Evolutionary conservation across 2,888 invertebrate genomes (phyloP).

Genomic region (Augiades crinisus): DNA sequence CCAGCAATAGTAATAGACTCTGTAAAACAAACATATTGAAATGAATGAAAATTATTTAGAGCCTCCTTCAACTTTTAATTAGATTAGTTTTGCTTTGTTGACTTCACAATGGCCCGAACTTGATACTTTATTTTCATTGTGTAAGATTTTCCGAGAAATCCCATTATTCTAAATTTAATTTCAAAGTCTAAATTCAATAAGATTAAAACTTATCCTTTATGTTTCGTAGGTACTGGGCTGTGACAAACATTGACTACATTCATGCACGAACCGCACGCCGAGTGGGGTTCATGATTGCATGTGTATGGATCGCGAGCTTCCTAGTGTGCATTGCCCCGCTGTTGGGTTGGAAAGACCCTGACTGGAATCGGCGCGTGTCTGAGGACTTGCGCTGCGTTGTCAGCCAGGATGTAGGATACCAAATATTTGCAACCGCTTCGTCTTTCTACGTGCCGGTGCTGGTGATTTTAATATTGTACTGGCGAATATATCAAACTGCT

Average conservation of each 20-base stretch:
- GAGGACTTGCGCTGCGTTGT: constrained; percentile 88
- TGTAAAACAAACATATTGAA: too few relatives aligned
- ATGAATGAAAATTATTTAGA: neutral
- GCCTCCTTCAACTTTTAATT: constrained; percentile 12
- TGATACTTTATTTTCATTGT: constrained; percentile 7
- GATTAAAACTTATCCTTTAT: constrained; percentile 25
- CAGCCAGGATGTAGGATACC: constrained; percentile 91
- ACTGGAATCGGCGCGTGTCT: constrained; percentile 79
- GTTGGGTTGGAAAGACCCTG: constrained; percentile 89
- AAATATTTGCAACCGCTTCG: constrained; percentile 94
- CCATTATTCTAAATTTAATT: too few relatives aligned
- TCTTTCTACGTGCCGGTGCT: constrained; percentile 95
- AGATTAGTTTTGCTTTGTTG: constrained; percentile 16
- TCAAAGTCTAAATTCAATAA: neutral
- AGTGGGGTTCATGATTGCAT: constrained; percentile 90
- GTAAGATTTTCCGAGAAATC: neutral
- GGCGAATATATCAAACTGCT: constrained; percentile 95
- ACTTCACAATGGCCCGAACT: constrained; percentile 8
- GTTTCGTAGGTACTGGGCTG: constrained; percentile 90
- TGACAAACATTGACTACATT: constrained; percentile 94
- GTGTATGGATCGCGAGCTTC: constrained; percentile 92
- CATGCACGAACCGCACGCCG: constrained; percentile 89
- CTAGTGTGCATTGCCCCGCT: constrained; percentile 93
- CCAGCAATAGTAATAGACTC: too few relatives aligned
- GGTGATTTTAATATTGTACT: constrained; percentile 93